Conservation (phyloP, 1,140 invertebrate species). For the Solenopsis invicta region DNA sequence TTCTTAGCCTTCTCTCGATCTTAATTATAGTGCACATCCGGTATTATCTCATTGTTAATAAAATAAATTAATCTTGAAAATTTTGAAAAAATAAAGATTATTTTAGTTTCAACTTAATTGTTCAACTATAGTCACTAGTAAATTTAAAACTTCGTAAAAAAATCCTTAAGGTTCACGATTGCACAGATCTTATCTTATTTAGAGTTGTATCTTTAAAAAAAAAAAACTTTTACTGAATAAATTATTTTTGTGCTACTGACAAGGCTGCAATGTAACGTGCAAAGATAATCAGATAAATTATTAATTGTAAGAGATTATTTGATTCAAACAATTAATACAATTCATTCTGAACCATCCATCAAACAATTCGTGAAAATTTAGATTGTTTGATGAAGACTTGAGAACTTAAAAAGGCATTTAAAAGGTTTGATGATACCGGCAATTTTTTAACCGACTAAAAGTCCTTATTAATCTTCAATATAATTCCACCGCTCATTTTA, state of each 20-base stretch:
- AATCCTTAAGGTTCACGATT: background rate
- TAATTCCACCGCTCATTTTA: background rate
- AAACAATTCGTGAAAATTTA: background rate
- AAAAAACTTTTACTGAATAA: background rate
- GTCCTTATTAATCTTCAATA: background rate
- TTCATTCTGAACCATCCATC: background rate
- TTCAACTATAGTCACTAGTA: no score
- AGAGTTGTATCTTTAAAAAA: background rate
- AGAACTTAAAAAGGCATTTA: no score
- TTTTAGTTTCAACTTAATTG: no score
- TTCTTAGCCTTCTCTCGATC: no score
- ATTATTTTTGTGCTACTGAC: background rate
- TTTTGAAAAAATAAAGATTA: no score
- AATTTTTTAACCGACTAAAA: background rate
- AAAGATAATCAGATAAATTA: background rate
- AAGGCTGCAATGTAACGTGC: background rate
- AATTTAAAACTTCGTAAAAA: no score
- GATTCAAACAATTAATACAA: background rate
- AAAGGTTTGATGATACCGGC: background rate
- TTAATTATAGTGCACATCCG: no score
- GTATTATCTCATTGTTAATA: no score
- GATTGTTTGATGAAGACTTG: background rate
- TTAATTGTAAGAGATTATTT: background rate
- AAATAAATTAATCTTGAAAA: no score
- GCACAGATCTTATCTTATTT: slow-evolving; percentile 5